Base-by-base conservation (phyloP, 2,888 invertebrate species). In the Oxyteleia sp. region DNA sequence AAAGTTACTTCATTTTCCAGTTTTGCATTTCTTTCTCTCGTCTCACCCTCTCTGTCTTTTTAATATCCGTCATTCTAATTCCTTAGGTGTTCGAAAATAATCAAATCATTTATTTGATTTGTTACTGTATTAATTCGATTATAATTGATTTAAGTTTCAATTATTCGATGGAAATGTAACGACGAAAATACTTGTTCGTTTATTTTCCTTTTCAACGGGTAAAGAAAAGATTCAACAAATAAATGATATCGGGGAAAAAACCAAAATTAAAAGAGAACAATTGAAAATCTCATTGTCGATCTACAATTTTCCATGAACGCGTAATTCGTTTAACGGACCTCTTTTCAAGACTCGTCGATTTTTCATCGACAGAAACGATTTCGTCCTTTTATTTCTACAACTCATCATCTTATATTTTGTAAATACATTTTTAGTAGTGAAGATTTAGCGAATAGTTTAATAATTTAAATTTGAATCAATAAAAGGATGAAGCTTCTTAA, bases 241-340 rank as follows among this genome's bases (percentile, higher is more conserved):
- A 72, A 72, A 63, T 71, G 47, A 43, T 38, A 18, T 41, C 11
- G 32, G 53, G 18, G 13, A 32, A 75, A 51, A 71, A 18, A n/a
- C 74, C 5, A 13, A 53, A 80, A 80, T 80, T 68, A 61, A 66
- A 64, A 71, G 32, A 45, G 49, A 20, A 49, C 57, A 71, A 64
- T 72, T 76, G 66, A 71, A 69, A 82, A 79, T 75, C 71, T 63
- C 66, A 78, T 79, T 82, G 74, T 72, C 71, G 57, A 84, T 82
- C 53, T 71, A 45, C 61, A 71, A 75, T 66, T 81, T 79, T 71
- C 66, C 79, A 68, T 71, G 64, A 66, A 63, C 41, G 64, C 38
- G 61, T 82, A 84, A 84, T 84, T 84, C 69, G 66, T 32, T 64
- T 81, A 74, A 53, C 55, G 45, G 35, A 18, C 38, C 38, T 51